phyloP scores from a whole-genome alignment of 2,797 vertebrate species.

The Loris lydekkerianus region DNA sequence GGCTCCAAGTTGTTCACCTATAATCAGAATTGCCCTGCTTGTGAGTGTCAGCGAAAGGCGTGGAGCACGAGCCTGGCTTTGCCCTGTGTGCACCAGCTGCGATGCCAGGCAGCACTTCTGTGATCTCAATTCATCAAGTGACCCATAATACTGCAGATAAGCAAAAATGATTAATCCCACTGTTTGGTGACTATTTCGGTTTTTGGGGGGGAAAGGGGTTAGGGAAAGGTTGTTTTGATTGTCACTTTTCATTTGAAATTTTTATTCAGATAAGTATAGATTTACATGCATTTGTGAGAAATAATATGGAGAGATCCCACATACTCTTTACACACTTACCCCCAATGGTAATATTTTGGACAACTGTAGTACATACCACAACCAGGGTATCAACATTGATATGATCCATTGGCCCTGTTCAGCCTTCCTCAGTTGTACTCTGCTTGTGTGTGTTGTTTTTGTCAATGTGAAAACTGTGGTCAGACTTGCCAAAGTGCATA shows the following conservation, averaged over 20 bases:
- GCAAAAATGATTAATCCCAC: not conserved
- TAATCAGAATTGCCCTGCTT: conserved; percentile 60
- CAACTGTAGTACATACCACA: not conserved
- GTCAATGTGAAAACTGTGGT: not conserved
- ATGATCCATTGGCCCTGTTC: not conserved
- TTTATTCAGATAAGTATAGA: not conserved
- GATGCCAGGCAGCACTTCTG: not conserved
- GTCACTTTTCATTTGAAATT: not conserved
- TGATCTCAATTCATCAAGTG: not conserved
- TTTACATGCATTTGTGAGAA: not conserved
- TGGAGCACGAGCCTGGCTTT: not conserved
- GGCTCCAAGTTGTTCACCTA: conserved; percentile 2
- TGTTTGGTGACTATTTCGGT: not conserved
- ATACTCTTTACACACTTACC: not conserved
- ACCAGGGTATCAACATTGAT: no score
- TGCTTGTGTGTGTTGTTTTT: not conserved
- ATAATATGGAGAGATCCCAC: not conserved
- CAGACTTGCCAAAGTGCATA: not conserved
- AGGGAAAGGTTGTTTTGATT: not conserved
- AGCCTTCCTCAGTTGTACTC: not conserved
- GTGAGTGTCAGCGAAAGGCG: not conserved
- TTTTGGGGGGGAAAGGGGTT: no score
- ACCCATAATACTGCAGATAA: no score
- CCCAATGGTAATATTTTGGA: not conserved
- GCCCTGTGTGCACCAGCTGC: not conserved